Percentiles rank a stretch among this genome's conserved stretches.
Evolutionary conservation across 2,888 invertebrate genomes (phyloP).

Genomic region (Chrysolina oricalcia): DNA sequence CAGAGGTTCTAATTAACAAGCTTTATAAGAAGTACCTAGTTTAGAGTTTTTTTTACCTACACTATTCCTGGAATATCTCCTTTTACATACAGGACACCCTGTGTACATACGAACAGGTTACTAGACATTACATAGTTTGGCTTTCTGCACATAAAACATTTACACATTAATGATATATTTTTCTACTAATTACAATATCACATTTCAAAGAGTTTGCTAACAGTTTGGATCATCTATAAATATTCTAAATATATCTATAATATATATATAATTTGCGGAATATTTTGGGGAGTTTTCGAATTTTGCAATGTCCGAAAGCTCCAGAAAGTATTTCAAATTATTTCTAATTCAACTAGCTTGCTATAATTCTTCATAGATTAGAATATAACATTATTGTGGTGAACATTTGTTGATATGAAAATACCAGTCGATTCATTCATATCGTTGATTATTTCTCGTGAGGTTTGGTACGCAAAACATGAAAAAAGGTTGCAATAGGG

Average conservation of each 20-base stretch:
- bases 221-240: slow-evolving; percentile 30
- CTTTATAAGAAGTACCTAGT: too few relatives aligned
- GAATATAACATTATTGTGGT: slow-evolving; percentile 5
- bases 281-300: background rate
- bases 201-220: slow-evolving; percentile 59
- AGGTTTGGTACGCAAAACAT: too few relatives aligned
- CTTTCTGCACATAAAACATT: slow-evolving; percentile 58
- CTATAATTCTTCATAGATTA: slow-evolving; percentile 8
- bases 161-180: slow-evolving; percentile 54
- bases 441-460: background rate
- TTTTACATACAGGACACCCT: background rate
- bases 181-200: slow-evolving; percentile 58
- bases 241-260: slow-evolving; percentile 2
- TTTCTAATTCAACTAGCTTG: slow-evolving; percentile 14
- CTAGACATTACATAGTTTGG: slow-evolving; percentile 34
- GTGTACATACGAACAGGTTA: background rate
- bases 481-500: background rate
- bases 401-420: background rate
- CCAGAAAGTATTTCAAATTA: background rate
- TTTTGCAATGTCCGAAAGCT: background rate
- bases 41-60: too few relatives aligned
- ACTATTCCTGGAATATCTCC: too few relatives aligned
- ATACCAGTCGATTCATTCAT: background rate
- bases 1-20: too few relatives aligned
- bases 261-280: background rate